phyloP scores from a whole-genome alignment of 2,888 invertebrate genomes.

The Rugalucina vietnamica region DNA sequence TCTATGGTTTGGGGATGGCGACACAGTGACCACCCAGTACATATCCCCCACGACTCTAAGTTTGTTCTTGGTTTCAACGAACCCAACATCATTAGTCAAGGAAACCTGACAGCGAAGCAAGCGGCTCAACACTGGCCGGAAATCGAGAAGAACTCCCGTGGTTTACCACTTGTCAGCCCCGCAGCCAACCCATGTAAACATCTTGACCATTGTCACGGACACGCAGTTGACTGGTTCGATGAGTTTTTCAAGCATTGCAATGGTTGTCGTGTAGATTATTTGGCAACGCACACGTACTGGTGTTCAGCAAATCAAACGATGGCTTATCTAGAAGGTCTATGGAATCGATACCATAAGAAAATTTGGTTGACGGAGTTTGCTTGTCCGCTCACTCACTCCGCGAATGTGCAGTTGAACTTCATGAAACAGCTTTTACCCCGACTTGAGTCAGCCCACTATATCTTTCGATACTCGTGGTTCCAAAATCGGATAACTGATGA shows the following conservation, averaged over 20 bases:
- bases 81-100: constrained; percentile 61
- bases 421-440: constrained; percentile 59
- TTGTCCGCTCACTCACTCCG: constrained; percentile 48
- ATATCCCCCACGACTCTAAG: constrained; percentile 42
- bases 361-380: constrained; percentile 68
- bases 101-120: constrained; percentile 57
- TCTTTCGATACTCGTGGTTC: constrained; percentile 62
- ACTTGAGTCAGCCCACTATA: constrained; percentile 51
- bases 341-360: constrained; percentile 54
- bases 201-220: constrained; percentile 5
- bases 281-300: constrained; percentile 63
- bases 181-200: constrained; percentile 47
- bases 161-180: constrained; percentile 61
- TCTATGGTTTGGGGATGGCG: constrained; percentile 59
- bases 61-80: constrained; percentile 64
- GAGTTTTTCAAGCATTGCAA: constrained; percentile 63
- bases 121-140: constrained; percentile 61
- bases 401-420: constrained; percentile 43
- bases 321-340: constrained; percentile 51
- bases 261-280: constrained; percentile 61
- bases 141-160: constrained; percentile 42
- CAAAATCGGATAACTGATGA: constrained; percentile 30
- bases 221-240: constrained; percentile 57
- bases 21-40: constrained; percentile 23
- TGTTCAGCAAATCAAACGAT: constrained; percentile 59